A percentile compares a stretch with the other conserved stretches of the same genome.
phyloP scores from a whole-genome alignment of 2,797 vertebrate genomes.

The Bucorvus abyssinicus region DNA sequence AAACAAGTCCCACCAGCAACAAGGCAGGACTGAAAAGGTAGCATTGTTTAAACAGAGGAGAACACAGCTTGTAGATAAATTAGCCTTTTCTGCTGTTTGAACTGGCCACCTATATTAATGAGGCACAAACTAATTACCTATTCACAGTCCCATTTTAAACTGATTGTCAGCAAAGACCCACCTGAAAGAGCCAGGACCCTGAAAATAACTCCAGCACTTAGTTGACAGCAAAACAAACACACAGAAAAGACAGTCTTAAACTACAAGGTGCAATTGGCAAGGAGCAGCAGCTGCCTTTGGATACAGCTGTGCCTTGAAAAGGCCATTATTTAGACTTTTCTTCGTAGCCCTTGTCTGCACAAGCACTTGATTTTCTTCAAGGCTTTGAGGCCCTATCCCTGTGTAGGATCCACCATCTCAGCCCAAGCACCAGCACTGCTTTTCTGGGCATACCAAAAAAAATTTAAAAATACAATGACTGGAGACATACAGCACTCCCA shows the following conservation, averaged over 20 bases:
- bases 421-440: background rate
- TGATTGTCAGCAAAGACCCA: background rate
- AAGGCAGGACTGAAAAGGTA: background rate
- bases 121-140: background rate
- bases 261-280: background rate
- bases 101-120: background rate
- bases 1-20: background rate
- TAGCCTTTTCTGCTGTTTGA: background rate
- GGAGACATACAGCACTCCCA: background rate
- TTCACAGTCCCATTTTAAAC: background rate
- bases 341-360: background rate
- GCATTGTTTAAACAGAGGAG: background rate
- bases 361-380: background rate
- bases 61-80: background rate
- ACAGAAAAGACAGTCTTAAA: background rate
- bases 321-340: background rate
- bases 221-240: background rate
- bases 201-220: background rate
- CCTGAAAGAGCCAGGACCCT: background rate
- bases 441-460: background rate
- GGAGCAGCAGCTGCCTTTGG: background rate
- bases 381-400: background rate
- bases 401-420: background rate
- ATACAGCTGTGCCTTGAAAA: background rate
- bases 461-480: background rate